Percentiles rank a stretch among this genome's conserved stretches.
Conservation (phyloP, 1,140 invertebrate genomes). For the Pachyrhynchus sulphureomaculatus region DNA sequence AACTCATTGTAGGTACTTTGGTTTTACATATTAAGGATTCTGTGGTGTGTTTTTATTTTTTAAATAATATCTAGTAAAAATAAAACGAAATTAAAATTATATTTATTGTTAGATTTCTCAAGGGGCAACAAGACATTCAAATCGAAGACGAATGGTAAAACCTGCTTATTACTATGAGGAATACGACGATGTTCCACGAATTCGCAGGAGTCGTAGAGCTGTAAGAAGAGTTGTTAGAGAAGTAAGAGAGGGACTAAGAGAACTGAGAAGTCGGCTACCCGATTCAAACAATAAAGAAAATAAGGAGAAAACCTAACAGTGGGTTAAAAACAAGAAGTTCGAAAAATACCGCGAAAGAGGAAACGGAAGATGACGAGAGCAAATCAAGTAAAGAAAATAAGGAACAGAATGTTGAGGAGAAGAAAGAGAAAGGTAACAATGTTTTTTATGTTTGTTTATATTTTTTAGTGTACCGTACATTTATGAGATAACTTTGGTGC, state of each 20-base stretch:
- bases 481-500: too few relatives aligned
- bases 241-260: background rate
- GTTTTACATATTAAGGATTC: too few relatives aligned
- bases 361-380: constrained; percentile 5
- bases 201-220: constrained; percentile 8
- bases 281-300: constrained; percentile 13
- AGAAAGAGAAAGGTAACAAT: background rate
- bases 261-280: background rate
- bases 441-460: too few relatives aligned
- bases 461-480: too few relatives aligned
- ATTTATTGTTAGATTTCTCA: constrained; percentile 22
- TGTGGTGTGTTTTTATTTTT: too few relatives aligned
- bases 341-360: background rate
- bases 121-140: constrained; percentile 13
- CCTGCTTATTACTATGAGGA: constrained; percentile 29
- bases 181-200: constrained; percentile 20
- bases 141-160: constrained; percentile 19
- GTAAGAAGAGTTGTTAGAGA: constrained; percentile 9
- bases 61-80: too few relatives aligned
- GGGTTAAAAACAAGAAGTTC: background rate
- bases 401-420: background rate
- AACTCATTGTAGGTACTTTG: too few relatives aligned
- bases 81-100: too few relatives aligned
- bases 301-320: constrained; percentile 4
- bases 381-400: constrained; percentile 16